Evolutionary conservation across 2,888 invertebrate species (phyloP), one percentile per base, ranked within the genome.

Genomic region (Agelastica alni): DNA sequence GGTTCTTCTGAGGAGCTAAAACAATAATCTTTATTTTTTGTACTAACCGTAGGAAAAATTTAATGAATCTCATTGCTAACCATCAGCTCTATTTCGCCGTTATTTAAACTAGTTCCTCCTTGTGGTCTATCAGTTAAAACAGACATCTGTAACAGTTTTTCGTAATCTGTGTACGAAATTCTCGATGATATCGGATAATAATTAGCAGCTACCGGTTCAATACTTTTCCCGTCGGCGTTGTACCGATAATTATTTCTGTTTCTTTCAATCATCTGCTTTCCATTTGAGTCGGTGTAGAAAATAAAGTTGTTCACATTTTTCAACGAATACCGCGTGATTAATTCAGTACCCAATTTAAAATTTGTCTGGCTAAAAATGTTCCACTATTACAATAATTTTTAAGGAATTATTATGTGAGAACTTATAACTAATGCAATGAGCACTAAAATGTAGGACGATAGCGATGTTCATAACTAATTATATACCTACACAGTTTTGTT

Each of bases 221-320:
- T n/a, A n/a, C n/a, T n/a, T 3, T 68, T 49, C 1, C 48, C 63
- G 4, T 57, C 32, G 43, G 66, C 53, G 45, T 80, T 76, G 60
- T 78, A 70, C 1, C 82, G 79, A 42, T 86, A 78, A 47, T 78
- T 78, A 75, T 84, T 79, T 53, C 82, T 80, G 3, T 73, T 76
- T 58, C 89, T 74, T 67, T 80, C 78, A 59, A 88, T 75, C 75
- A 86, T 81, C 73, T 89, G 85, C 13, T 90, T 75, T 0, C 88
- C 88, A 71, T 91, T 92, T 9, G 89, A 83, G 76, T 92, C 91
- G 0, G 91, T 91, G 75, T 81, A 88, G 75, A 90, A 91, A 0
- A 72, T 39, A 1, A 45, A 46, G 12, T 62, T 77, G 6, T 37
- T 43, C 4, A 42, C 34, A 6, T 60, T 28, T 12, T 57, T 52